Percentiles rank a stretch among this genome's conserved stretches.
These are phyloP conservation scores for Psammodynastes pulverulentus DNA, from an alignment of 2,113 vertebrate genomes.

Conservation along the genomic window DNA sequence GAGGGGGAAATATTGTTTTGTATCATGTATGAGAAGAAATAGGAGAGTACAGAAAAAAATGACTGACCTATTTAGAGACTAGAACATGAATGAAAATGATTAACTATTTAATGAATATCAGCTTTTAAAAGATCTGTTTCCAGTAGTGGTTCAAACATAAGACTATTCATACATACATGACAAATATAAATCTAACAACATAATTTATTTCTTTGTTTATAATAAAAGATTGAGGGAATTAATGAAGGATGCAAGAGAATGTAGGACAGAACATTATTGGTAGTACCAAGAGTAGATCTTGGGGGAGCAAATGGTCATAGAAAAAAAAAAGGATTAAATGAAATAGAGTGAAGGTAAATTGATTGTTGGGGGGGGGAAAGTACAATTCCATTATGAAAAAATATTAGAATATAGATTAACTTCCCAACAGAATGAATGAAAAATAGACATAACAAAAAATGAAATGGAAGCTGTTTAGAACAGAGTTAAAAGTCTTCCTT, in stretches of 20 bases:
- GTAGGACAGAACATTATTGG: not conserved
- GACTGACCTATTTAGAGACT: not conserved
- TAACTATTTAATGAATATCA: not conserved
- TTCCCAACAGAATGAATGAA: not conserved
- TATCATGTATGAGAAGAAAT: not conserved
- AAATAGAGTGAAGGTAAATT: not conserved
- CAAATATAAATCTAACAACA: not conserved
- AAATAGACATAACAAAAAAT: not conserved
- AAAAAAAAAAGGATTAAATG: not conserved
- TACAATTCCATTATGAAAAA: not conserved
- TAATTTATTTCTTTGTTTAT: not conserved
- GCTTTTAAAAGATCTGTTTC: not conserved
- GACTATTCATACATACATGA: not conserved
- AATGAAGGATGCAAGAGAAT: not conserved
- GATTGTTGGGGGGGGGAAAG: not conserved
- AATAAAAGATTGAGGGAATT: not conserved
- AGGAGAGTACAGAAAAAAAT: not conserved
- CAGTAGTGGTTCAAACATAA: not conserved
- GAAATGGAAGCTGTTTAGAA: not conserved
- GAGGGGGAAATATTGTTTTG: not conserved
- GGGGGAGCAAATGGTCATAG: not conserved
- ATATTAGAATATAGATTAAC: not conserved
- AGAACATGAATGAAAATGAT: not conserved
- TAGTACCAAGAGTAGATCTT: not conserved
- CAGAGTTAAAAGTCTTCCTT: not conserved